These are phyloP conservation scores for Pangasius krempfi DNA, from an alignment of 2,797 vertebrate genomes.

Conservation along the genomic window DNA sequence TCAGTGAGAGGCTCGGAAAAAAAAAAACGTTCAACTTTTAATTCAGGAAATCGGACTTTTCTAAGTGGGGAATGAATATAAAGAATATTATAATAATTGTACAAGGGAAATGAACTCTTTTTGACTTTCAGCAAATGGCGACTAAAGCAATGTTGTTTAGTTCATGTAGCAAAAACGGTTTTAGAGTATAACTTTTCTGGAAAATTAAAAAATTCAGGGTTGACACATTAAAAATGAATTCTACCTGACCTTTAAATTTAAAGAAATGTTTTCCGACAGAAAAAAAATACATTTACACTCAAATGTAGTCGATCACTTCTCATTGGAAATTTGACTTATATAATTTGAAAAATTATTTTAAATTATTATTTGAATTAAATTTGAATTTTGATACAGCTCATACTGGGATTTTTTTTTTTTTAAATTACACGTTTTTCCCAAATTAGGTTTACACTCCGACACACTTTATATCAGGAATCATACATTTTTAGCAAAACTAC, in stretches of 20 bases:
- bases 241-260: neutral
- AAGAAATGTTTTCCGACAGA: neutral
- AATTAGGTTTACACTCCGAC: neutral
- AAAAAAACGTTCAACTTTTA: neutral
- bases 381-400: neutral
- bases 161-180: neutral
- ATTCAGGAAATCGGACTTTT: slow-evolving; percentile 14
- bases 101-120: neutral
- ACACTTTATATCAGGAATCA: neutral
- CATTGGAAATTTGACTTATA: neutral
- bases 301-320: neutral
- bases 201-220: neutral
- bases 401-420: neutral
- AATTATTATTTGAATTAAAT: neutral
- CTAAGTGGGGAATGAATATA: neutral
- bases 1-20: slow-evolving; percentile 71
- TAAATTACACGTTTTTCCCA: neutral
- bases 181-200: neutral
- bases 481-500: neutral
- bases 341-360: neutral
- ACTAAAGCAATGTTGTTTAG: neutral
- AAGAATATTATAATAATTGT: neutral
- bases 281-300: neutral
- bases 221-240: neutral
- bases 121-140: neutral